A percentile compares a stretch with the other conserved stretches of the same genome.
phyloP scores from a whole-genome alignment of 1,140 invertebrate species.

The Trichonephila clavipes region DNA sequence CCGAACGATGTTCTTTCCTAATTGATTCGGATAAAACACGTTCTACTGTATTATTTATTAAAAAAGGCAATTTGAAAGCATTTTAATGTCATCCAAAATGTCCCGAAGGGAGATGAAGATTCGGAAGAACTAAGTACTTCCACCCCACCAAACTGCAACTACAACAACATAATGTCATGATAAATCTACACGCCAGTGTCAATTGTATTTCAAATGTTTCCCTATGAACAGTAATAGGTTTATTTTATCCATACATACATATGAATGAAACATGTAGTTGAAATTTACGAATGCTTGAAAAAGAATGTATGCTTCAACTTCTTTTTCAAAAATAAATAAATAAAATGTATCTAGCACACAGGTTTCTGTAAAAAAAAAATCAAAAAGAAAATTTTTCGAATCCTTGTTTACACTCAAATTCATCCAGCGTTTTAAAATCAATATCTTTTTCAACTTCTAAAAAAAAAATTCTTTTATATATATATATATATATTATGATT shows the following conservation, averaged over 20 bases:
- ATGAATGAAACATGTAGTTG: not conserved
- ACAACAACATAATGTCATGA: not conserved
- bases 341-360: not conserved
- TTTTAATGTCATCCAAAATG: no score
- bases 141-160: no score
- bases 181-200: not conserved
- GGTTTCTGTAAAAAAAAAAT: not conserved
- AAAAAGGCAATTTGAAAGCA: no score
- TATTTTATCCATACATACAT: not conserved
- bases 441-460: not conserved
- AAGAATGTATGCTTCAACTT: not conserved
- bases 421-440: not conserved
- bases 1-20: no score
- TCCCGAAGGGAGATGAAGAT: no score
- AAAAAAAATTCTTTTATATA: not conserved
- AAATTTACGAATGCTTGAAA: not conserved
- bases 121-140: no score
- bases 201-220: not conserved
- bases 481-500: not conserved
- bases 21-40: no score
- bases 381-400: not conserved
- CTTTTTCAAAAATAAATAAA: not conserved
- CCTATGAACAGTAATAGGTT: not conserved
- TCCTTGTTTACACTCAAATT: conserved; percentile 8
- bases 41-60: no score